phyloP scores from a whole-genome alignment of 2,113 vertebrate species.

The Seriola aureovittata region DNA sequence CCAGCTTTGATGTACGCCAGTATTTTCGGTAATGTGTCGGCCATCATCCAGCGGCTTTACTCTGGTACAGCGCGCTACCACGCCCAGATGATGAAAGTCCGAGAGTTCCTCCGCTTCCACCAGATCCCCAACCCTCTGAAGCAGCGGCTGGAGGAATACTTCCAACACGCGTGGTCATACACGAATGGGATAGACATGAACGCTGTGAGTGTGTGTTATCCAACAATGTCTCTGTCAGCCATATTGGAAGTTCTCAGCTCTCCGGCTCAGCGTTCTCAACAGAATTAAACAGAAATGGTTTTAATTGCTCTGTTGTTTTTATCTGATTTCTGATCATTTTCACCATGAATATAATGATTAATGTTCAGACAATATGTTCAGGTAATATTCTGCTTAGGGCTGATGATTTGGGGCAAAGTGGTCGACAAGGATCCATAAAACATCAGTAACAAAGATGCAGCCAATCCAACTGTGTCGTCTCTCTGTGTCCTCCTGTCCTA shows the following conservation, averaged over 20 bases:
- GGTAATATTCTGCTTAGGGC: no score
- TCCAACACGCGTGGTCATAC: conserved; percentile 83
- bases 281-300: no score
- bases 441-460: no score
- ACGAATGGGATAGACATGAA: conserved; percentile 89
- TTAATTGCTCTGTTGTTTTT: no score
- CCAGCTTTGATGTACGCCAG: conserved; percentile 90
- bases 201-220: conserved; percentile 76
- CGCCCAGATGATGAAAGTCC: conserved; percentile 88
- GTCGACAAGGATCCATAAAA: no score
- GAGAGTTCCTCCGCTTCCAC: conserved; percentile 87
- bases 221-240: not conserved
- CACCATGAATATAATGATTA: no score
- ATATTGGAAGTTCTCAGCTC: not conserved
- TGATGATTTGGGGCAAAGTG: no score
- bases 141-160: conserved; percentile 87
- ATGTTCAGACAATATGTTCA: no score
- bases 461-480: not conserved
- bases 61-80: conserved; percentile 89
- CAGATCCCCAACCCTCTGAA: conserved; percentile 87
- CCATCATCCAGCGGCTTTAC: conserved; percentile 89
- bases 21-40: conserved; percentile 90
- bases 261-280: no score
- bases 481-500: not conserved
- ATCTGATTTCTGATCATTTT: no score